Base-by-base conservation (phyloP, 2,113 vertebrate species). In the Gambusia affinis region DNA sequence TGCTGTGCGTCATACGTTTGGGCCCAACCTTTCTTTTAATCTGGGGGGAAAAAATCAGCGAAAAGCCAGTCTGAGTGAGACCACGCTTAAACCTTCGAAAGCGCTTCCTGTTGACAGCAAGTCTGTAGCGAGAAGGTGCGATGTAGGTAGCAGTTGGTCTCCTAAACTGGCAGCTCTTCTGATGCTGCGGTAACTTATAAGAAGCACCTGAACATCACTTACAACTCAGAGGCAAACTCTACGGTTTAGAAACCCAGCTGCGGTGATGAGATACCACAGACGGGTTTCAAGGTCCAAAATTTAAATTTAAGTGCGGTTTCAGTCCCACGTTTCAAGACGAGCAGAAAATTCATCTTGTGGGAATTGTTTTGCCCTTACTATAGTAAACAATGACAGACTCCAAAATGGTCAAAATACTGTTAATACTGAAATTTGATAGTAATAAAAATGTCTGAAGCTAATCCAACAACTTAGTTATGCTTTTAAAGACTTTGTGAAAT, bases 31-130 rank as follows among this genome's bases (percentile, higher is more conserved):
- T 14, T 1, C 11, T 22, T 67, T n/a, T 62, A 37, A 76, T 0
- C 33, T 44, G 64, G 17, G 17, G 28, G 31, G 69, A 51, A 51
- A 71, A 37, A 68, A 51, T 14, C 2, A 19, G 66, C 28, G 1
- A 24, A 12, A 67, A 83, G 82, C 37, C 64, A 75, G 75, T 24
- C 30, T 64, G 30, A 17, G 19, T 4, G 31, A 60, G 64, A 68
- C 3, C 33, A 10, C 0, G 27, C 64, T 74, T 39, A 65, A 64
- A 91, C 33, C 68, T 78, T 69, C 3, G 63, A 81, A 54, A 82
- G 71, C 24, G 8, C 66, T 86, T 89, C 84, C 81, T 87, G 90
- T 87, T 84, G 79, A 67, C 44, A 73, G 12, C 39, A 5, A 3
- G 27, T 68, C 64, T 79, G 44, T 47, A 64, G 39, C 4, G 64